Base-by-base conservation (phyloP, 53 echinoderm and acorn worm species). In the Apostichopus leukothele region DNA sequence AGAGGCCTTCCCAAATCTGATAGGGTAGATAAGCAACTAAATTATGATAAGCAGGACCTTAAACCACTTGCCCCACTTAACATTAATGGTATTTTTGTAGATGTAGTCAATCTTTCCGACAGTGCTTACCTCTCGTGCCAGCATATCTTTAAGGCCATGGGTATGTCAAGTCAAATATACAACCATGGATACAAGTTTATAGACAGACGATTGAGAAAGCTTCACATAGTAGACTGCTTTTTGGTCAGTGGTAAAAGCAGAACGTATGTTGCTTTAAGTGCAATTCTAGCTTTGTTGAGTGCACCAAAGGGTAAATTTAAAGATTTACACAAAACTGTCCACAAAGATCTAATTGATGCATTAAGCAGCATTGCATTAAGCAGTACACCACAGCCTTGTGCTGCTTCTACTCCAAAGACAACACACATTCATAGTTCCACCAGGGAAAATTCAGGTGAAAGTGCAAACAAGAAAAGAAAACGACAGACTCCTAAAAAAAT, bases 131-230 rank as follows among this genome's bases (percentile, higher is more conserved):
- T 84, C n/a, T 57, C 67, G 20, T 84, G 84, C 25, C 19, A 39
- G 50, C 14, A 86, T 27, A 86, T 86, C 12, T 86, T 86, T 86
- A 12, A 13, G 73, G 74, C 74, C 4, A 25, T 86, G 16, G 50
- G 19, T 1, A 73, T 86, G 53, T 6, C 73, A 13, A 86, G 12
- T 5, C 86, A 86, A 50, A 74, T 86, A 3, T 5, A 18, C 1
- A 86, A 73, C 27, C 27, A 86, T 10, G 86, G 86, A 5, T 86
- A 86, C 51, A 73, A 16, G 1, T 51, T 52, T 14, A 1, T 74
- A 11, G 86, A 86, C 51, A 86, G 22, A 21, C 50, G 52, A 6
- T 18, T 86, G 6, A 11, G 16, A 73, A 74, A 86, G 52, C 51
- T 60, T 13, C n/a, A 50, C 0, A 5, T 61, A 23, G 39, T 5